Evolutionary conservation across 2,888 invertebrate species (phyloP), one percentile per base, ranked within the genome.

Genomic region (Scelioninae gen. 2): DNA sequence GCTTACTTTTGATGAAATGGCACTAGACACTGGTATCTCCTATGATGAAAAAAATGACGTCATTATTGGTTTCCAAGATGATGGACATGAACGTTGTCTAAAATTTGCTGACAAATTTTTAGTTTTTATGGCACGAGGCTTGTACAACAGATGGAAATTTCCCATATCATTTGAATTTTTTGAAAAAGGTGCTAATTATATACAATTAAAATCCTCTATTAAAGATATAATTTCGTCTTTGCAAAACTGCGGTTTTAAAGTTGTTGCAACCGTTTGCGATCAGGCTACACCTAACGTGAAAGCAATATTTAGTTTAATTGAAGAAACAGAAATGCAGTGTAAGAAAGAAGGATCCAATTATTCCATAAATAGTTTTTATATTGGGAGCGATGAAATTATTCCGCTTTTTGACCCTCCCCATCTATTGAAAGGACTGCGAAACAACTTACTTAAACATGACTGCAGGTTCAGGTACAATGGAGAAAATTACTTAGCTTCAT

Each of bases 51-150:
- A 43, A 11, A 31, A 43, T 5, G 33, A 57, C 11, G 18, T 3
- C 9, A 45, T 57, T 10, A 9, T 57, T 1, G 43, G 57, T 1
- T 57, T 57, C n/a, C 31, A 57, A 43, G 57, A 57, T 18, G 11
- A 13, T 3, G 55, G 39, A 1, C 15, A 55, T 9, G 28, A 22
- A 4, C 37, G 55, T n/a, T 22, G 22, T 2, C 5, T 1, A 5
- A 41, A 10, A 28, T 41, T 55, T 55, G 55, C 55, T 4, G 28
- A 19, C 6, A 39, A 55, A 15, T 39, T 31, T 13, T 16, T 55
- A 5, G 55, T 55, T 0, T 55, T 55, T 28, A 55, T 55, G 55
- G 25, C 25, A 1, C n/a, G 55, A 25, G 55, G 41, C 0, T 13
- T 55, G 2, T 43, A 31, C 5, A 57, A 25, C 10, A 43, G 16